A percentile compares a stretch with the other conserved stretches of the same genome.
Evolutionary conservation across 1,140 invertebrate genomes (phyloP).

Genomic region (Zaprionus davidi): DNA sequence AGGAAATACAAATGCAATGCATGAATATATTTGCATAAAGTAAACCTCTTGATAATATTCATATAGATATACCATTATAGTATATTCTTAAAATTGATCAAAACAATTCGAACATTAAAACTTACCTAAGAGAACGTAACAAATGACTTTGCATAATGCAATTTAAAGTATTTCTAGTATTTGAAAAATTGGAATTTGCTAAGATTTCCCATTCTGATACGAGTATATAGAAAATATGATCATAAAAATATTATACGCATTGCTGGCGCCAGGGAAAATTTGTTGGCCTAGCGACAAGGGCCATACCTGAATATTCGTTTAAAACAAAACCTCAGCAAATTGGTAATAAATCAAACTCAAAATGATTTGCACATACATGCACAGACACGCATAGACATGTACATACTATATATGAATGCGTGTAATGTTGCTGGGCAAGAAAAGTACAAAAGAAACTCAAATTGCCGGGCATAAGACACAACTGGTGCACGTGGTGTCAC

Average conservation of each 20-base stretch:
- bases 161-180: background rate
- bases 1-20: background rate
- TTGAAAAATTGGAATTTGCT: background rate
- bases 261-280: background rate
- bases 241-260: background rate
- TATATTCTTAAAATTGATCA: no score
- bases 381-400: slow-evolving; percentile 6
- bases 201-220: background rate
- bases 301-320: background rate
- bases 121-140: no score
- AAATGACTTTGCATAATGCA: background rate
- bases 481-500: slow-evolving; percentile 28
- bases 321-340: slow-evolving; percentile 15
- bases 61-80: no score
- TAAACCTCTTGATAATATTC: no score
- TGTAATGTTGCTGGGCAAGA: background rate
- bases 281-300: slow-evolving; percentile 8
- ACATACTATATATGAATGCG: background rate
- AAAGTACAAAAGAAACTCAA: slow-evolving; percentile 16
- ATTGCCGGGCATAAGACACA: slow-evolving; percentile 27
- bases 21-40: background rate
- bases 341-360: slow-evolving; percentile 42
- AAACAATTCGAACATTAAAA: no score
- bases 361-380: slow-evolving; percentile 32
- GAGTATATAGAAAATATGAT: background rate